Base-by-base conservation (phyloP, 2,113 vertebrate genomes). In the Coryphaenoides rupestris region DNA sequence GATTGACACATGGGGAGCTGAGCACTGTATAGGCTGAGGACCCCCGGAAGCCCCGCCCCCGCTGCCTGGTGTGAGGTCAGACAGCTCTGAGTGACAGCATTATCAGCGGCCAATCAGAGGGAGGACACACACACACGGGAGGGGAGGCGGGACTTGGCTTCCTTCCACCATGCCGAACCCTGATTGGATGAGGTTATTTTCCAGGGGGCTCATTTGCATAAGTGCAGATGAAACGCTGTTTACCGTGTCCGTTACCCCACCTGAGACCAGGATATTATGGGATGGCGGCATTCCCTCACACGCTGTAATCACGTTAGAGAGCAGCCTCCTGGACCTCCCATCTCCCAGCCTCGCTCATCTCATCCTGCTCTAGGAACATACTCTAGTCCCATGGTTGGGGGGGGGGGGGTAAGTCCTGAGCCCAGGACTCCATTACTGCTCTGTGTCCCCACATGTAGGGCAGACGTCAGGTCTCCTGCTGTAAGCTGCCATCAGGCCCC, bases 401-500 rank as follows among this genome's bases (percentile, higher is more conserved):
- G 33, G 9, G 33, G 33, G 33, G 33, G 13, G 33, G 33, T 40
- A 7, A 40, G 9, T 40, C 33, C 33, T 40, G 33, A 7, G 33
- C 13, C 13, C 33, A 40, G 33, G 33, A 40, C 33, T 40, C 33
- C 33, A 40, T 40, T 40, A 72, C 69, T 78, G 65, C 57, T 56
- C 28, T 64, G 60, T 23, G 33, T 12, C 33, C 5, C n/a, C n/a
- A n/a, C n/a, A n/a, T n/a, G n/a, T n/a, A n/a, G n/a, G n/a, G n/a
- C n/a, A n/a, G n/a, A n/a, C n/a, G 33, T 12, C 9, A 12, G 33
- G 33, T 40, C 13, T 40, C 33, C 64, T 10, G 88, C 90, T 89
- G 90, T 89, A 92, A 93, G 87, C 90, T 89, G 86, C 89, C 91
- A 92, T 93, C 91, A 92, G n/a, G n/a, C n/a, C 89, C 90, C 79